Evolutionary conservation across 2,888 invertebrate genomes (phyloP), one percentile per base, ranked within the genome.

Genomic region (Drosophila tanythrix): DNA sequence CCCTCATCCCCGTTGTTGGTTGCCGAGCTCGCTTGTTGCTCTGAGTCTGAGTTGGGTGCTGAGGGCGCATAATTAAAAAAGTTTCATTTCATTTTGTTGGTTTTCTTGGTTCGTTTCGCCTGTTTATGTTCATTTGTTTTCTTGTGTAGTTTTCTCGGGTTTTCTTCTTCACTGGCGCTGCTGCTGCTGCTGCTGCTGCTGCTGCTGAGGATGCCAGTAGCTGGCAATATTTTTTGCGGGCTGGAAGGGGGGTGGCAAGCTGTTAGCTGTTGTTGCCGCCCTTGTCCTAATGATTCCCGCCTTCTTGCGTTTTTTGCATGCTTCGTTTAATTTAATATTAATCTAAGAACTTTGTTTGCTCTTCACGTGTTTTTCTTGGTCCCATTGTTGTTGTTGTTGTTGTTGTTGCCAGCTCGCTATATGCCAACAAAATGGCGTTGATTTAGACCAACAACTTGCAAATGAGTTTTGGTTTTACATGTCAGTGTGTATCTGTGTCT

Each of bases 31-130:
- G 46, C 46, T 73, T 70, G 73, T 74, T 74, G 66, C 76, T 67
- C 57, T 36, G 46, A 4, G 15, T 60, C 31, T 59, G 31, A 43
- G 53, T 66, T 61, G 63, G 69, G 51, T 63, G 71, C 72, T 82
- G 85, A 72, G 77, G 83, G 79, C 89, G 92, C 89, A 91, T 92
- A 92, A 92, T 92, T 92, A 92, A 92, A 92, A 92, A 92, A 92
- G 91, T 92, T 92, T 92, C 90, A 92, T 91, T 92, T 91, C 88
- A 92, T 91, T 91, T 92, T 90, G 90, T 92, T 89, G 91, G 91
- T 90, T 92, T 91, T 91, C 92, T 91, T 90, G 91, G 91, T 91
- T 91, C 91, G 91, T 90, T 91, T 89, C 90, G 87, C 80, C 83
- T 86, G 82, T 83, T 88, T 83, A 82, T 83, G 82, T 85, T 84